A percentile compares a stretch with the other conserved stretches of the same genome.
Evolutionary conservation across 2,113 vertebrate species (phyloP).

Genomic region (Nibea coibor): DNA sequence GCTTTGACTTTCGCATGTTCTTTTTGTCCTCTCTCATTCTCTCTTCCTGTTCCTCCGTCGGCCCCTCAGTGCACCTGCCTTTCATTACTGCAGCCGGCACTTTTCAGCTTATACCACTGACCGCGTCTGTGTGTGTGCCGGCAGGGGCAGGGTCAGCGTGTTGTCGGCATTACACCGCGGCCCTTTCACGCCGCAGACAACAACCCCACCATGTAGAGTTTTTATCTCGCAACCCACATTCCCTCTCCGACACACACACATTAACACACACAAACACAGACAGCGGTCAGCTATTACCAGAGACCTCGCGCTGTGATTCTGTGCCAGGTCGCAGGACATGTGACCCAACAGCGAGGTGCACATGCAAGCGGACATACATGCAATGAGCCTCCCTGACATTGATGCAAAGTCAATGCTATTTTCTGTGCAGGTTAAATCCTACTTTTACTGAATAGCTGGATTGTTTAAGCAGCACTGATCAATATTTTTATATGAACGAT

Average conservation of each 20-base stretch:
- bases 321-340: slow-evolving; percentile 61
- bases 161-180: slow-evolving; percentile 58
- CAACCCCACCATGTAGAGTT: slow-evolving; percentile 53
- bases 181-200: slow-evolving; percentile 52
- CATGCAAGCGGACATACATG: slow-evolving; percentile 29
- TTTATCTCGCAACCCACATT: slow-evolving; percentile 43
- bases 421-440: slow-evolving; percentile 4
- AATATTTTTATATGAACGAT: not conserved
- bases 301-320: slow-evolving; percentile 44
- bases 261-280: too few relatives aligned
- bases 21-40: slow-evolving; percentile 70
- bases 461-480: not conserved
- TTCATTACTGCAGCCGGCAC: slow-evolving; percentile 71
- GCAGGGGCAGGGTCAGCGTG: slow-evolving; percentile 63
- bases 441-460: not conserved
- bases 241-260: slow-evolving; percentile 32
- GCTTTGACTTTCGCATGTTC: slow-evolving; percentile 77
- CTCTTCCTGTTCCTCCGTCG: slow-evolving; percentile 56
- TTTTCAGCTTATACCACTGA: slow-evolving; percentile 79
- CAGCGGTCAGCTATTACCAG: slow-evolving; percentile 68
- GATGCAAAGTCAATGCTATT: slow-evolving; percentile 63
- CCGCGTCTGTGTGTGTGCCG: slow-evolving; percentile 30
- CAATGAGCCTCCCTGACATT: slow-evolving; percentile 66
- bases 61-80: slow-evolving; percentile 69
- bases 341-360: slow-evolving; percentile 51